A percentile compares a stretch with the other conserved stretches of the same genome.
These are phyloP conservation scores for Crocodylus rhombifer DNA, from an alignment of 2,797 vertebrate genomes.

Conservation along the genomic window DNA sequence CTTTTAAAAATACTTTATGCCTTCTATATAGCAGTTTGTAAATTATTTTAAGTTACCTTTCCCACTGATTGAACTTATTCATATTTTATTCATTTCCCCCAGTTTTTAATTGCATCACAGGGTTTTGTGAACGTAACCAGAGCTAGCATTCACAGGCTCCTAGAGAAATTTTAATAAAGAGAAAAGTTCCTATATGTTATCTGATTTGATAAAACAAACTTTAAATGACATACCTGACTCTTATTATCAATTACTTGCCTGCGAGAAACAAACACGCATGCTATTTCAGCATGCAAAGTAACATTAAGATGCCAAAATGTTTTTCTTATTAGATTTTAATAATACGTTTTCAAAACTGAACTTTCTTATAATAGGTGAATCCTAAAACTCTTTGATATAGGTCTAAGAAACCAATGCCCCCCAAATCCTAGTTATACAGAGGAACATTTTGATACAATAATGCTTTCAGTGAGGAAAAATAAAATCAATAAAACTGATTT, in stretches of 20 bases:
- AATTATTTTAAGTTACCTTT: slow-evolving; percentile 61
- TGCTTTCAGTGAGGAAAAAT: not conserved
- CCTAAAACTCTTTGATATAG: too few relatives aligned
- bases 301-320: slow-evolving; percentile 4
- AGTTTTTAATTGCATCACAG: slow-evolving; percentile 18
- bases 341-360: not conserved
- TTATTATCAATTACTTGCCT: slow-evolving; percentile 31
- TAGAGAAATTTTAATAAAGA: slow-evolving; percentile 46
- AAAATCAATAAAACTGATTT: not conserved
- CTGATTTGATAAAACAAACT: slow-evolving; percentile 47
- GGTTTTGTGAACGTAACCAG: not conserved
- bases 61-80: not conserved
- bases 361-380: not conserved
- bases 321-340: not conserved
- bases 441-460: not conserved
- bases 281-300: not conserved
- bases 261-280: slow-evolving; percentile 5
- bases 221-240: not conserved
- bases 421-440: too few relatives aligned
- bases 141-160: slow-evolving; percentile 14
- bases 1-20: slow-evolving; percentile 57
- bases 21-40: slow-evolving; percentile 37
- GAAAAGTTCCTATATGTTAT: slow-evolving; percentile 33
- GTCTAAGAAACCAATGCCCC: too few relatives aligned
- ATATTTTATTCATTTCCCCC: slow-evolving; percentile 49